phyloP scores from a whole-genome alignment of 2,797 vertebrate species.

The Nyctalus aviator region DNA sequence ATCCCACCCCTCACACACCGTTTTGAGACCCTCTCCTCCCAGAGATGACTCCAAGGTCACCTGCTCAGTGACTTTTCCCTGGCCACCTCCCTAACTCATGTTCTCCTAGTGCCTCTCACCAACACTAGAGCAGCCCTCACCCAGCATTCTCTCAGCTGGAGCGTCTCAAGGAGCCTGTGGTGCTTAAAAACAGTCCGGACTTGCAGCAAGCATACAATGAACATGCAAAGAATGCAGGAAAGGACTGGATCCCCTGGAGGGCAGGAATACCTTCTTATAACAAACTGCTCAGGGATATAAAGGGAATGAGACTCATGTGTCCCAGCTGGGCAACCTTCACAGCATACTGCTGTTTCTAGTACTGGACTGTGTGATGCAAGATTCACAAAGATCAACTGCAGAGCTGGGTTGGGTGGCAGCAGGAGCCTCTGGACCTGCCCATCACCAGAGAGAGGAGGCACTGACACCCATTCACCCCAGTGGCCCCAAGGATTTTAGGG shows the following conservation, averaged over 20 bases:
- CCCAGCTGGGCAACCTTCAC: background rate
- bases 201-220: background rate
- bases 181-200: background rate
- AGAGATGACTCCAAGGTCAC: background rate
- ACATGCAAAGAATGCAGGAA: background rate
- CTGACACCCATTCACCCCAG: background rate
- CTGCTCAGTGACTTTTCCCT: background rate
- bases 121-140: background rate
- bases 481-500: background rate
- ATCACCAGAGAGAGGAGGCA: background rate
- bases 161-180: background rate
- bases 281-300: background rate
- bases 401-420: background rate
- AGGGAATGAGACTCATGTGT: background rate
- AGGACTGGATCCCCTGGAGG: background rate
- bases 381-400: background rate
- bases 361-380: background rate
- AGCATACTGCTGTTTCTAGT: background rate
- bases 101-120: background rate
- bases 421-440: background rate
- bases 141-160: background rate
- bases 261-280: background rate
- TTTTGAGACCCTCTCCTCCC: background rate
- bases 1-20: background rate
- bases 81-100: background rate